phyloP scores from a whole-genome alignment of 2,113 vertebrate genomes.

The Chauna torquata region DNA sequence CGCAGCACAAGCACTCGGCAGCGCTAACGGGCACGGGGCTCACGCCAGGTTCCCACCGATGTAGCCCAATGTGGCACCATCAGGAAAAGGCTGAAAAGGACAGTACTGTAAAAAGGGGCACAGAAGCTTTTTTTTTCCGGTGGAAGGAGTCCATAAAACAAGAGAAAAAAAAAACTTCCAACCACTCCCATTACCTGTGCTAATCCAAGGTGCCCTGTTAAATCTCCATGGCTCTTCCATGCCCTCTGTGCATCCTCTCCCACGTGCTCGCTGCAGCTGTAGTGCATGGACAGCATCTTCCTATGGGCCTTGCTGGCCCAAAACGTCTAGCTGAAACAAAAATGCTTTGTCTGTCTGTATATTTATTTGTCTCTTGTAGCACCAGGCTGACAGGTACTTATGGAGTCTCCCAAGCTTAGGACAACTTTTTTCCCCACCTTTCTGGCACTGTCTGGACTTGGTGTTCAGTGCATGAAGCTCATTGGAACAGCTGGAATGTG shows the following conservation, averaged over 20 bases:
- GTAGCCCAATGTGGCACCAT: background rate
- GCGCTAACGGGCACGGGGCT: background rate
- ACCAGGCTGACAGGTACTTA: background rate
- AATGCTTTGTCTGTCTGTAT: background rate
- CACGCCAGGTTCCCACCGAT: fast-evolving
- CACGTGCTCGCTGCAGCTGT: background rate
- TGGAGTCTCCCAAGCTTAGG: background rate
- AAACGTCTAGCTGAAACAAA: background rate
- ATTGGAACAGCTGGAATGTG: fast-evolving
- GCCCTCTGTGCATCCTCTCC: fast-evolving
- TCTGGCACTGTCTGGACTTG: background rate
- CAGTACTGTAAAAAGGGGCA: background rate
- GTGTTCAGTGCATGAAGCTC: background rate
- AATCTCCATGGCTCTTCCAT: background rate
- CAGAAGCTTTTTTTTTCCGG: background rate
- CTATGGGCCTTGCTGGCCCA: background rate
- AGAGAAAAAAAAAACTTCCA: too few relatives aligned
- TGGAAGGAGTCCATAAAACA: background rate
- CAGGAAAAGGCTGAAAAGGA: background rate
- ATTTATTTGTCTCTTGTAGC: background rate
- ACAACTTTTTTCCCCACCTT: background rate
- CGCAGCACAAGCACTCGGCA: background rate
- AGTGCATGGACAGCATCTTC: too few relatives aligned
- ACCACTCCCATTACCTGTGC: too few relatives aligned
- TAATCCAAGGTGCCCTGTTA: background rate